Conservation (phyloP, 2,797 vertebrate species). For the Oophaga sylvatica region DNA sequence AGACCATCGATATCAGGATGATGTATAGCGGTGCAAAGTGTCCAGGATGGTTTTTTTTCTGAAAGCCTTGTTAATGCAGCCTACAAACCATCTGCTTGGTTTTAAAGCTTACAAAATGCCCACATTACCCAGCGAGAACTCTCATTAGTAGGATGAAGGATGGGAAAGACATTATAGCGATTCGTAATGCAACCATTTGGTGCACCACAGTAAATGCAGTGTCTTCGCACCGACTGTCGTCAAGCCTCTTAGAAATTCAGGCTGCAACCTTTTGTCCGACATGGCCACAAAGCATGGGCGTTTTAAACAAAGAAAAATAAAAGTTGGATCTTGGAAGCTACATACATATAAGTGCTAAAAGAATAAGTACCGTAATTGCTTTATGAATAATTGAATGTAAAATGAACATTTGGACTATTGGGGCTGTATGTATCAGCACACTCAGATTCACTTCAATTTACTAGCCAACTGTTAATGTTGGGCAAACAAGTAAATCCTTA, state of each 20-base stretch:
- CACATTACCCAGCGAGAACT: conserved; percentile 55
- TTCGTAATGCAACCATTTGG: conserved; percentile 50
- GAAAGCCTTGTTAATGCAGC: conserved; percentile 57
- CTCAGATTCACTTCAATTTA: not conserved
- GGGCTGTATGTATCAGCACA: not conserved
- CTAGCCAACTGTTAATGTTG: not conserved
- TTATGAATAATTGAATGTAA: not conserved
- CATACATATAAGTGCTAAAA: not conserved
- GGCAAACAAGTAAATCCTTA: conserved; percentile 13
- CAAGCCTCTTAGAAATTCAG: conserved; percentile 12
- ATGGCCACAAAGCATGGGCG: not conserved
- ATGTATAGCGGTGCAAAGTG: conserved; percentile 37
- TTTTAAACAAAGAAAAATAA: not conserved
- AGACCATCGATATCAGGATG: conserved; percentile 43
- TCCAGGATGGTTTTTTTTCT: conserved; percentile 27
- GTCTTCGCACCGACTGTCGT: not conserved
- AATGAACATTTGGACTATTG: not conserved
- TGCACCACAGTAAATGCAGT: not conserved
- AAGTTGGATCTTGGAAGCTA: not conserved
- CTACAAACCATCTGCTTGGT: conserved; percentile 61
- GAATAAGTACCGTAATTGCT: not conserved
- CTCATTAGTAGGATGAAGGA: conserved; percentile 56
- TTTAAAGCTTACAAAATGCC: conserved; percentile 61
- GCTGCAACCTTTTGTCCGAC: not conserved
- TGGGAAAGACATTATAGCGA: conserved; percentile 42